Conservation (phyloP, 2,797 vertebrate species). For the Lophius americanus region DNA sequence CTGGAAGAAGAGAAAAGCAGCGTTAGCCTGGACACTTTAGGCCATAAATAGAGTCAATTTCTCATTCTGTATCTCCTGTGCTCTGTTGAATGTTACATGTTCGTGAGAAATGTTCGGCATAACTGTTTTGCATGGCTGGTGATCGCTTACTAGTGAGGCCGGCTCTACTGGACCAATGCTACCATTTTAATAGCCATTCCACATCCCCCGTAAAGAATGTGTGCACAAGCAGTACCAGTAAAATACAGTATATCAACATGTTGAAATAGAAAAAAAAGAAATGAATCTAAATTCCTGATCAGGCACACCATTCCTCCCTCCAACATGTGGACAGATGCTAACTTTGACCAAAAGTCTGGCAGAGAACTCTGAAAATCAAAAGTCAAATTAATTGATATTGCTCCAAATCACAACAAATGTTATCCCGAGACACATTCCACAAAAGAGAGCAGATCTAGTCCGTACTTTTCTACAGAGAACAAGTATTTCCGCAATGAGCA, state of each 20-base stretch:
- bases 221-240: background rate
- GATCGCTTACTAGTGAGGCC: background rate
- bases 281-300: background rate
- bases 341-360: too few species aligned
- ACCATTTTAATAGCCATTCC: background rate
- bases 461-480: too few species aligned
- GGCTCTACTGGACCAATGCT: background rate
- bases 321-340: too few species aligned
- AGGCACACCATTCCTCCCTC: background rate
- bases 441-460: too few species aligned
- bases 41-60: background rate
- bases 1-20: conserved; percentile 38
- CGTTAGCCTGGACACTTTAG: conserved; percentile 20
- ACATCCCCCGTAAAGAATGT: background rate
- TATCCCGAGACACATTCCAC: too few species aligned
- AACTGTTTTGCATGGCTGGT: background rate
- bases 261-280: background rate
- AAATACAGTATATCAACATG: background rate
- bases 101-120: conserved; percentile 21
- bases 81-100: conserved; percentile 32
- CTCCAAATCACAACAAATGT: too few species aligned
- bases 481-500: too few species aligned
- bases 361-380: too few species aligned
- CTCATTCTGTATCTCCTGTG: background rate
- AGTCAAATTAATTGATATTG: too few species aligned